phyloP scores from a whole-genome alignment of 1,140 invertebrate genomes.

The Hylaeus anthracinus region DNA sequence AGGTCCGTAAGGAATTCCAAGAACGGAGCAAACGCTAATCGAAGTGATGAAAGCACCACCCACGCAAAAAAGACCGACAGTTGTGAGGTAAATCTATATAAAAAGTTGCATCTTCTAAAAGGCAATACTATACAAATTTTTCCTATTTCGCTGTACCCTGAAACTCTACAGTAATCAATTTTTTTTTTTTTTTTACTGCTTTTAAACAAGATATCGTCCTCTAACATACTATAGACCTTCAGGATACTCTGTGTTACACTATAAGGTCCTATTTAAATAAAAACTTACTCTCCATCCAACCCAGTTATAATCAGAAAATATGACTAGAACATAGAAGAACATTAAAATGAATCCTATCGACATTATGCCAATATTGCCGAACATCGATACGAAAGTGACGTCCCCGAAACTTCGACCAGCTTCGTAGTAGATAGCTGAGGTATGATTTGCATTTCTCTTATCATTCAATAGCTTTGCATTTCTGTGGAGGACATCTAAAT shows the following conservation, averaged over 20 bases:
- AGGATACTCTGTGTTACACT: neutral
- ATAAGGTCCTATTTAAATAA: neutral
- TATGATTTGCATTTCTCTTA: constrained; percentile 61
- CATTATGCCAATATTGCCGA: constrained; percentile 88
- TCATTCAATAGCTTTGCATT: constrained; percentile 59
- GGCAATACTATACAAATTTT: neutral
- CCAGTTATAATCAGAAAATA: constrained; percentile 88
- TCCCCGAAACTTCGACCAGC: constrained; percentile 88
- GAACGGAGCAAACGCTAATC: constrained; percentile 87
- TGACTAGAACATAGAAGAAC: constrained; percentile 87
- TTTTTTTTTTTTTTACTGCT: neutral
- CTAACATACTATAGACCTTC: neutral
- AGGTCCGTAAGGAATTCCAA: constrained; percentile 89
- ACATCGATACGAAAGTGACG: constrained; percentile 85
- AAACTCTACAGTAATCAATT: neutral
- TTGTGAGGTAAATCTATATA: constrained; percentile 72
- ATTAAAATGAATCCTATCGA: constrained; percentile 86
- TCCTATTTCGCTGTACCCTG: neutral
- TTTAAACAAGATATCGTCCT: constrained; percentile 1
- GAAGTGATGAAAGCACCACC: constrained; percentile 89
- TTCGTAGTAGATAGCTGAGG: constrained; percentile 83
- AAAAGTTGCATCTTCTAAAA: constrained; percentile 3
- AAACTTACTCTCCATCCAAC: constrained; percentile 85
- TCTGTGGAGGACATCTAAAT: constrained; percentile 81
- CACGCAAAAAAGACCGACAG: constrained; percentile 86